Evolutionary conservation across 2,113 vertebrate genomes (phyloP).

Genomic region (Ochotona princeps): DNA sequence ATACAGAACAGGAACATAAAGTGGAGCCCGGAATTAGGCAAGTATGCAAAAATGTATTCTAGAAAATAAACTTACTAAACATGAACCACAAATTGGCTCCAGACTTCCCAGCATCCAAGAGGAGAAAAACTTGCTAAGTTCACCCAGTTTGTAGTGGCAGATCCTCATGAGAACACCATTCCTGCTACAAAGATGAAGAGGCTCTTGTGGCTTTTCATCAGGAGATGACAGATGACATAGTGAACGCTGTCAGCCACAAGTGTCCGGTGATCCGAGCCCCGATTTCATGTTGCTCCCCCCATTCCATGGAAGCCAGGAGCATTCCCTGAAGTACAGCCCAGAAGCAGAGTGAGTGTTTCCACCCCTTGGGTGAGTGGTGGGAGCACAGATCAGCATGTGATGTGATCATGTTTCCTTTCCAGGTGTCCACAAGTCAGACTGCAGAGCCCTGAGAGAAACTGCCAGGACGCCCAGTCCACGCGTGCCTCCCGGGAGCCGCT

Average conservation of each 20-base stretch:
- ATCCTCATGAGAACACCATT: constrained; percentile 3
- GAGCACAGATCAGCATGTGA: constrained; percentile 43
- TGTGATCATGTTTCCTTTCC: constrained; percentile 25
- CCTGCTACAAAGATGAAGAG: background rate
- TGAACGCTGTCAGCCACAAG: background rate
- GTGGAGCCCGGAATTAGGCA: background rate
- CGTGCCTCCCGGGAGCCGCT: constrained; percentile 19
- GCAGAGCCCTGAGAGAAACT: constrained; percentile 57
- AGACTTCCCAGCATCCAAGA: constrained; percentile 16
- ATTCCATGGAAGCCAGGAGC: background rate
- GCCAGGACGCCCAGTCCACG: background rate
- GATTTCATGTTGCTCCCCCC: background rate
- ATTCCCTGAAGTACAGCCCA: background rate
- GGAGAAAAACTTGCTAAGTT: background rate
- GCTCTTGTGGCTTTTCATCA: background rate
- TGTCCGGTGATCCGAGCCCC: background rate
- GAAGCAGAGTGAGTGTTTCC: background rate
- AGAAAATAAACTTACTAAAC: background rate
- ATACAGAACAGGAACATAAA: background rate
- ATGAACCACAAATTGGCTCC: background rate
- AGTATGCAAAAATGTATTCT: constrained; percentile 27
- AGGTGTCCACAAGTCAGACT: constrained; percentile 43
- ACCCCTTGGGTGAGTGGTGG: background rate
- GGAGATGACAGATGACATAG: background rate
- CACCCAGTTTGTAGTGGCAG: background rate